Percentiles rank a stretch among this genome's conserved stretches.
phyloP scores from a whole-genome alignment of 2,113 vertebrate genomes.

The Paradisaea rubra region DNA sequence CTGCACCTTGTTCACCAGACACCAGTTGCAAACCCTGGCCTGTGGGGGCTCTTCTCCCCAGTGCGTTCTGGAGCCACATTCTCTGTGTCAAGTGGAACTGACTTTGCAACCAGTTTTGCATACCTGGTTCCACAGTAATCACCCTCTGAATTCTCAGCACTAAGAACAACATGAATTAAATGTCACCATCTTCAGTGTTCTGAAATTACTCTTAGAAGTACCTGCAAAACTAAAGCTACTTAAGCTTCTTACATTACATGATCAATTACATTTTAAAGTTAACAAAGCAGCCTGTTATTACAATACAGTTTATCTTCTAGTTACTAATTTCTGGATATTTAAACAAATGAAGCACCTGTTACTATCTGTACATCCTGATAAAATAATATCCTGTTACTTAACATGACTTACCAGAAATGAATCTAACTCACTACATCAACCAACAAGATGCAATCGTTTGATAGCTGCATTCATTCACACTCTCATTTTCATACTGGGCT shows the following conservation, averaged over 20 bases:
- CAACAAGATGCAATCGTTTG: background rate
- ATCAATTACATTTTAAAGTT: background rate
- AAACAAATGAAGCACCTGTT: slow-evolving; percentile 10
- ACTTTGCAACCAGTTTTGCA: background rate
- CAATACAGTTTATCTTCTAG: background rate
- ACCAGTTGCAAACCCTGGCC: background rate
- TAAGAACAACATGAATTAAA: background rate
- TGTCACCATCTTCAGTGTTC: background rate
- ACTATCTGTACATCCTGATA: background rate
- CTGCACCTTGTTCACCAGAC: background rate
- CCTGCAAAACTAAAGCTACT: background rate
- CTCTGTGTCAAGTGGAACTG: background rate
- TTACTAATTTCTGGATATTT: slow-evolving; percentile 3
- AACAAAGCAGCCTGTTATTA: background rate
- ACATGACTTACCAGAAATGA: background rate
- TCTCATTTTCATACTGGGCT: background rate
- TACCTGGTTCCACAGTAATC: background rate
- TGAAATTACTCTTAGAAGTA: background rate
- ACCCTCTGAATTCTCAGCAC: background rate
- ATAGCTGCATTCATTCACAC: background rate
- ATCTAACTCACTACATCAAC: background rate
- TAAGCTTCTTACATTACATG: background rate
- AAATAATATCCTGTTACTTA: slow-evolving; percentile 33
- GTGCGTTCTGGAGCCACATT: background rate
- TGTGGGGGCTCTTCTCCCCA: background rate